Conservation (phyloP, 2,113 vertebrate genomes). For the Camelus dromedarius region DNA sequence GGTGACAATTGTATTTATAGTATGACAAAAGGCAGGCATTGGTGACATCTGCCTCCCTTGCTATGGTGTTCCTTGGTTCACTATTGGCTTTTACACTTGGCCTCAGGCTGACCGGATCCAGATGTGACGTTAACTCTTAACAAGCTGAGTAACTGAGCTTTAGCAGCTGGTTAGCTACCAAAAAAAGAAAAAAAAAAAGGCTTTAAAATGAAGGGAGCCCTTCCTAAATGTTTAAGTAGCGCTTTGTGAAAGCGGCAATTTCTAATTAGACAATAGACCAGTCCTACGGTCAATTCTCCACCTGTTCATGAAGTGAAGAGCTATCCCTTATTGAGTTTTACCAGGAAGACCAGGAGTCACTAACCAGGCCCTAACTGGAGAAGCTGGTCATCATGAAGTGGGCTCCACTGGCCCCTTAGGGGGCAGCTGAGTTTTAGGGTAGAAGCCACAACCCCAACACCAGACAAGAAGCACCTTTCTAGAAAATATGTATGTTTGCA, state of each 20-base stretch:
- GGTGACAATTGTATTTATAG: not conserved
- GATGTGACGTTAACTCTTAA: conserved; percentile 58
- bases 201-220: not conserved
- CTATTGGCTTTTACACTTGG: not conserved
- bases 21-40: not conserved
- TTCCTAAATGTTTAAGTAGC: not conserved
- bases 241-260: not conserved
- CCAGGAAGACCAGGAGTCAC: not conserved
- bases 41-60: not conserved
- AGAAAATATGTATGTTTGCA: not conserved
- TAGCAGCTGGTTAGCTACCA: not conserved
- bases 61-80: not conserved
- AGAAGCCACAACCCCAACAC: not conserved
- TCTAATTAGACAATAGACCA: not conserved
- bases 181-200: not conserved
- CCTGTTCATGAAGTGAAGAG: not conserved
- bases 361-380: not conserved
- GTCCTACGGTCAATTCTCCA: not conserved
- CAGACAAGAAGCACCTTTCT: not conserved
- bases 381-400: not conserved
- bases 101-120: conserved; percentile 28
- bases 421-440: not conserved
- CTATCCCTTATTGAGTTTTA: not conserved
- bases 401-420: not conserved
- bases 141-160: not conserved